Percentiles rank a stretch among this genome's conserved stretches.
phyloP scores from a whole-genome alignment of 2,113 vertebrate species.

The Strix uralensis region DNA sequence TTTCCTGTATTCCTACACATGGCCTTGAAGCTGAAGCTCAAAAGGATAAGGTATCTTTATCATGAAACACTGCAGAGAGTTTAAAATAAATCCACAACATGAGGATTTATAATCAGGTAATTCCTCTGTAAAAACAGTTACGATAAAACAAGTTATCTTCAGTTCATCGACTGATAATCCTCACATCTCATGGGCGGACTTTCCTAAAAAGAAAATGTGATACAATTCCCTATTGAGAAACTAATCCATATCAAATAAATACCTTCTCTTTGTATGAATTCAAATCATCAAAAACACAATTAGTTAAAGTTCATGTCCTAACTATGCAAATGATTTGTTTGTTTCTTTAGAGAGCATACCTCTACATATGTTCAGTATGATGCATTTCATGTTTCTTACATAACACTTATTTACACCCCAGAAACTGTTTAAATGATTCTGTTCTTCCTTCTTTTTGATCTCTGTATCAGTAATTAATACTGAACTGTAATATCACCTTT shows the following conservation, averaged over 20 bases:
- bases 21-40: not conserved
- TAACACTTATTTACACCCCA: not conserved
- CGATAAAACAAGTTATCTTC: not conserved
- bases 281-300: not conserved
- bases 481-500: constrained; percentile 13
- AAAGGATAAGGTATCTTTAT: not conserved
- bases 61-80: accelerated
- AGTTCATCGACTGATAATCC: not conserved
- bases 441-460: not conserved
- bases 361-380: not conserved
- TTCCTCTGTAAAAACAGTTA: not conserved
- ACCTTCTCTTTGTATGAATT: not conserved
- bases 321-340: not conserved
- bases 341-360: not conserved
- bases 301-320: not conserved
- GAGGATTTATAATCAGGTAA: not conserved
- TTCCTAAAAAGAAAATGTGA: not conserved
- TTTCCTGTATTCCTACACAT: not conserved
- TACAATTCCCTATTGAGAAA: not conserved
- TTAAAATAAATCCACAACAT: not conserved
- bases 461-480: not conserved
- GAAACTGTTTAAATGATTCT: not conserved
- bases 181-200: not conserved
- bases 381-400: not conserved
- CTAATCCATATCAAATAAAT: not conserved